These are phyloP conservation scores for Pheosia tremula DNA, from an alignment of 2,888 invertebrate genomes.

Conservation along the genomic window DNA sequence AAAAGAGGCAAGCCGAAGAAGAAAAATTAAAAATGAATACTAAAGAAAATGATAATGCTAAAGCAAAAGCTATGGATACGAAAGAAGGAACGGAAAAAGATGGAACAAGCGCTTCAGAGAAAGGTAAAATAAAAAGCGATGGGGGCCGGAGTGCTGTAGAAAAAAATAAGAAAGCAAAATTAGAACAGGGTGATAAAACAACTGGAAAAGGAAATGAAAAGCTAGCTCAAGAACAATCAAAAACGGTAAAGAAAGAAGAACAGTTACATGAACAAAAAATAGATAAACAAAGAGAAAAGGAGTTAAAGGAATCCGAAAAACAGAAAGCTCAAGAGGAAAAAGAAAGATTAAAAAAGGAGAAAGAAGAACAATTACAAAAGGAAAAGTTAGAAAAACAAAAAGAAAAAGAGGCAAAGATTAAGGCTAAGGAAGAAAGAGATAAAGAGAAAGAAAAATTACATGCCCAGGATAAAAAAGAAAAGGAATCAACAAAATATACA, in stretches of 20 bases:
- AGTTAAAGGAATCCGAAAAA: not conserved
- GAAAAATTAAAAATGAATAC: not conserved
- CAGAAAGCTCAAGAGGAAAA: not conserved
- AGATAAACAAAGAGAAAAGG: not conserved
- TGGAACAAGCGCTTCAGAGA: not conserved
- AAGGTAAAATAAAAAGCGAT: not conserved
- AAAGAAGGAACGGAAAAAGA: not conserved
- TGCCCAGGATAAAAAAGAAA: not conserved
- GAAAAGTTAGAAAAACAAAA: constrained; percentile 10
- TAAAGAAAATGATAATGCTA: not conserved
- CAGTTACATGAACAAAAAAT: not conserved
- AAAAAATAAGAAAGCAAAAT: not conserved
- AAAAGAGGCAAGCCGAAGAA: not conserved
- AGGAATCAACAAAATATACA: not conserved
- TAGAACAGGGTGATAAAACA: not conserved
- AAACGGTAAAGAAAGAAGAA: not conserved
- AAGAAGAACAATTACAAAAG: not conserved
- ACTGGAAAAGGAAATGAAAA: not conserved
- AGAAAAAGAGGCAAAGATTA: constrained; percentile 5
- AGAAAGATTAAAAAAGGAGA: constrained; percentile 3
- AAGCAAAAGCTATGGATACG: not conserved
- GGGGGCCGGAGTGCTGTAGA: not conserved
- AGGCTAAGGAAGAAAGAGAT: not conserved
- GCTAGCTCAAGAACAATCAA: not conserved
- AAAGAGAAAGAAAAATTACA: not conserved